Percentiles rank a stretch among this genome's conserved stretches.
Evolutionary conservation across 2,113 vertebrate species (phyloP).

Genomic region (Laticauda colubrina): DNA sequence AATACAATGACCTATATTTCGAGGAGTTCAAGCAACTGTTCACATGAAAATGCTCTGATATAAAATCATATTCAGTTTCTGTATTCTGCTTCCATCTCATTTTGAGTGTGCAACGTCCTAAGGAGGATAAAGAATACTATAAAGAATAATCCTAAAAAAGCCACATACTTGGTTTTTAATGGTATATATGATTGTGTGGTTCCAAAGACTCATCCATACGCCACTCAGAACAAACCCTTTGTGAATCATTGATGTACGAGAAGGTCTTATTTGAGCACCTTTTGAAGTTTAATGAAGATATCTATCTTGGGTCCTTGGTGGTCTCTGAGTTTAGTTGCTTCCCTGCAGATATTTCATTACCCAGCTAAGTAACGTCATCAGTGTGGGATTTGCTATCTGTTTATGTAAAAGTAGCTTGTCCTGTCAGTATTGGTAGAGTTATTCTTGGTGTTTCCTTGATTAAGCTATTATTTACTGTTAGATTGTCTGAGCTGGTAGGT

Average conservation of each 20-base stretch:
- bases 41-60: conserved; percentile 30
- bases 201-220: conserved; percentile 18
- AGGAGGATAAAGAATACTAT: conserved; percentile 26
- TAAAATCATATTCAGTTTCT: conserved; percentile 15
- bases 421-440: not conserved
- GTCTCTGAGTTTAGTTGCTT: not conserved
- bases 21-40: conserved; percentile 35
- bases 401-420: not conserved
- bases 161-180: conserved; percentile 17
- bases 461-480: not conserved
- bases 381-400: not conserved
- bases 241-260: conserved; percentile 28
- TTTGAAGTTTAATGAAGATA: conserved; percentile 50
- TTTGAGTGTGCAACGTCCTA: not conserved
- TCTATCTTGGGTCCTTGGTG: conserved; percentile 36
- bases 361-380: not conserved
- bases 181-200: conserved; percentile 31
- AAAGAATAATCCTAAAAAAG: not conserved
- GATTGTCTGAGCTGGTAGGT: not conserved
- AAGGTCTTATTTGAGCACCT: conserved; percentile 57
- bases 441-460: not conserved
- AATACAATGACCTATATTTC: conserved; percentile 18
- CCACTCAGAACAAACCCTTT: not conserved
- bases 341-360: not conserved
- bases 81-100: not conserved